Percentiles rank a stretch among this genome's conserved stretches.
Conservation (phyloP, 2,113 vertebrate species). For the Cyanoramphus novaezelandiae region DNA sequence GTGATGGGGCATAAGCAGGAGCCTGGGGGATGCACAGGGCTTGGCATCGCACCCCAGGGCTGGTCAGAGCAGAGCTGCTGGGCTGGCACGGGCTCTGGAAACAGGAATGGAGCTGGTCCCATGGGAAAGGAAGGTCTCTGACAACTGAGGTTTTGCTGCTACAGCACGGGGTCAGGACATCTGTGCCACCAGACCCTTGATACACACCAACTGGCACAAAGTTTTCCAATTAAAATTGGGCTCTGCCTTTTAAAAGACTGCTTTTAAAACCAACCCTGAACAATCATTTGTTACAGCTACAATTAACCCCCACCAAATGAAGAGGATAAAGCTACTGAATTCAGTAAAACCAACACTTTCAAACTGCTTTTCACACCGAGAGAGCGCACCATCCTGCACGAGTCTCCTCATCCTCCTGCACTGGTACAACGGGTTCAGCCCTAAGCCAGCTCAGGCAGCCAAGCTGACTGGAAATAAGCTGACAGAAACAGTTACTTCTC, state of each 20-base stretch:
- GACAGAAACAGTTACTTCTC: neutral
- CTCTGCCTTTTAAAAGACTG: neutral
- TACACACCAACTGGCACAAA: accelerated
- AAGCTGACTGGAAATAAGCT: accelerated
- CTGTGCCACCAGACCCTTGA: neutral
- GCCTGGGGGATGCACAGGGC: accelerated
- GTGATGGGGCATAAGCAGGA: accelerated
- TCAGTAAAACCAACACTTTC: neutral
- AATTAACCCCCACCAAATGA: neutral
- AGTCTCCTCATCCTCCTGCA: neutral
- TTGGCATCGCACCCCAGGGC: neutral
- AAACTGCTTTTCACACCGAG: neutral
- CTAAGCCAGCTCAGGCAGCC: neutral
- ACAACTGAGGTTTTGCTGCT: neutral
- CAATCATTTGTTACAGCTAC: neutral
- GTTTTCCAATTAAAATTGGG: neutral
- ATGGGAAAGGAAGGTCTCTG: neutral
- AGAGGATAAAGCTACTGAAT: neutral
- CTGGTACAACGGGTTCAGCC: accelerated
- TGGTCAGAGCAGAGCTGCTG: neutral
- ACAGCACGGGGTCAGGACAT: neutral
- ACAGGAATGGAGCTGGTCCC: neutral
- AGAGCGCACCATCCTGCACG: accelerated
- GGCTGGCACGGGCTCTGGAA: neutral
- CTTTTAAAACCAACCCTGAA: neutral